phyloP scores from a whole-genome alignment of 2,888 invertebrate genomes.

The Eristalinus aeneus region DNA sequence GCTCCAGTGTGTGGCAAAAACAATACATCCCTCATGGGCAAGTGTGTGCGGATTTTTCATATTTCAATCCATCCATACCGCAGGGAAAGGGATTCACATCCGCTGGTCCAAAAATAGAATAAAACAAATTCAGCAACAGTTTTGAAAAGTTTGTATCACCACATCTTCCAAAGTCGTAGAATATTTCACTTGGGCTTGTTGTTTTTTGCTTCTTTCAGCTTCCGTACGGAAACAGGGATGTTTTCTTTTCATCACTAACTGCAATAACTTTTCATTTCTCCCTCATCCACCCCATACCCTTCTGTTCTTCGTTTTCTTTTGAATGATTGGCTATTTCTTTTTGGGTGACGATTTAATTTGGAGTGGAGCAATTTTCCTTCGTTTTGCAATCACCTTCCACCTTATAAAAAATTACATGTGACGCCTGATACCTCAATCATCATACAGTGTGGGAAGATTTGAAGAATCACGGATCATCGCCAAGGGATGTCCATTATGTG shows the following conservation, averaged over 20 bases:
- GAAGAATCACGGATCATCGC: background rate
- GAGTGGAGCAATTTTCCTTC: background rate
- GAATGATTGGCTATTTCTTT: background rate
- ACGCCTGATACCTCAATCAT: background rate
- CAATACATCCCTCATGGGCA: too few relatives aligned
- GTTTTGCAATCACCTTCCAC: too few relatives aligned
- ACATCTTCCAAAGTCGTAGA: background rate
- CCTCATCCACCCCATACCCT: background rate
- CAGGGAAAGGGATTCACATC: too few relatives aligned
- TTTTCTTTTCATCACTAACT: background rate
- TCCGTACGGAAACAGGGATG: background rate
- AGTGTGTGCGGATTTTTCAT: too few relatives aligned
- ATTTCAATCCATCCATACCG: too few relatives aligned
- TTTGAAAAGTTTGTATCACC: background rate
- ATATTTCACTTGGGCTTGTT: background rate
- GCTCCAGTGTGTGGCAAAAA: too few relatives aligned
- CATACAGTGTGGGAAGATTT: background rate
- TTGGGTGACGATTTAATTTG: background rate
- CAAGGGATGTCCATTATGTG: background rate
- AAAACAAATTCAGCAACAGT: background rate
- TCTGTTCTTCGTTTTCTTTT: background rate
- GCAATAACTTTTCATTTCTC: background rate
- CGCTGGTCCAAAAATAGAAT: background rate
- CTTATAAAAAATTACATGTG: too few relatives aligned
- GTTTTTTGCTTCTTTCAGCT: background rate